phyloP scores from a whole-genome alignment of 2,113 vertebrate species.

The Okapia johnstoni region DNA sequence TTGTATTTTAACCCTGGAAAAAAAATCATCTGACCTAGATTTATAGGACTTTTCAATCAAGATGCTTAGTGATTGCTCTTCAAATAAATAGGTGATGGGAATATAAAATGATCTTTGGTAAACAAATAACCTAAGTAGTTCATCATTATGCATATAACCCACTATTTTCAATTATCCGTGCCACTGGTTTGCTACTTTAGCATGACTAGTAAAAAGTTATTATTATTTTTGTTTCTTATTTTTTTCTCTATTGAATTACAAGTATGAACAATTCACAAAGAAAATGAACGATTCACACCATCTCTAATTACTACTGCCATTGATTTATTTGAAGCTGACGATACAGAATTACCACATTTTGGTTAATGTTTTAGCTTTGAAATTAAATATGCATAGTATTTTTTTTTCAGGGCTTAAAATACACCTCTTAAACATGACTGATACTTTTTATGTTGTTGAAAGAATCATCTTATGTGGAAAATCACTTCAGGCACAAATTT shows the following conservation, averaged over 20 bases:
- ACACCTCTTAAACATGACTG: slow-evolving; percentile 33
- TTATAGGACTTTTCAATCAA: slow-evolving; percentile 29
- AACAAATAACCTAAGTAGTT: slow-evolving; percentile 43
- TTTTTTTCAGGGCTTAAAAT: slow-evolving; percentile 35
- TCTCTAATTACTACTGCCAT: slow-evolving; percentile 65
- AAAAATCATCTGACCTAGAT: background rate
- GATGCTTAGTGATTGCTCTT: slow-evolving; percentile 42
- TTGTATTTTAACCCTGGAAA: background rate
- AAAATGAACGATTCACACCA: slow-evolving; percentile 54
- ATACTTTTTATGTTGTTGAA: slow-evolving; percentile 47
- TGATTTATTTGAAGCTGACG: slow-evolving; percentile 67
- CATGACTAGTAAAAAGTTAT: slow-evolving; percentile 73
- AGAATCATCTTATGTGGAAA: slow-evolving; percentile 19
- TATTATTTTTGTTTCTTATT: slow-evolving; percentile 69
- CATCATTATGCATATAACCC: slow-evolving; percentile 68
- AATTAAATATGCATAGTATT: slow-evolving; percentile 51
- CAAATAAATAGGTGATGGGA: slow-evolving; percentile 54
- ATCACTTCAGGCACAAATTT: background rate
- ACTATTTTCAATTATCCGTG: slow-evolving; percentile 69
- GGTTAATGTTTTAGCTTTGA: slow-evolving; percentile 51
- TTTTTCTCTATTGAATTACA: slow-evolving; percentile 67
- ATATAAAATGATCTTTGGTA: slow-evolving; percentile 46
- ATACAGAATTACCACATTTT: slow-evolving; percentile 48
- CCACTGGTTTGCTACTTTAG: slow-evolving; percentile 64
- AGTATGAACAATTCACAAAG: slow-evolving; percentile 59